These are phyloP conservation scores for Ursus arctos DNA, from an alignment of 2,113 vertebrate genomes.

Conservation along the genomic window DNA sequence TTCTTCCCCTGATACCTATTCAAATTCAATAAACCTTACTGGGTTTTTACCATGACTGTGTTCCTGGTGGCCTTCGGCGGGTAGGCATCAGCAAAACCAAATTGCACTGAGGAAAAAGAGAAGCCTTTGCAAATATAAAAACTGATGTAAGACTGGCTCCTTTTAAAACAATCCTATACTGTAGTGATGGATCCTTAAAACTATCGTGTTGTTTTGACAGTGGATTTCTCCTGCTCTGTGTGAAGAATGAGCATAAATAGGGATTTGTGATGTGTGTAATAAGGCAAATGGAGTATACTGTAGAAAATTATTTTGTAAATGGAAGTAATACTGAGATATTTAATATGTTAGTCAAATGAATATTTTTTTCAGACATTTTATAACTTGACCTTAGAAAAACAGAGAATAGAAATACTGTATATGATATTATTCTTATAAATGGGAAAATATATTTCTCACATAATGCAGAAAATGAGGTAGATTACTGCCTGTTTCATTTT, in stretches of 20 bases:
- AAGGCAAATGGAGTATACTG: background rate
- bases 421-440: background rate
- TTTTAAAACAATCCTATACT: background rate
- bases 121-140: slow-evolving; percentile 45
- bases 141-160: background rate
- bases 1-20: background rate
- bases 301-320: slow-evolving; percentile 31
- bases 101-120: background rate
- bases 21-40: background rate
- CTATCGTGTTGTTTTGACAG: background rate
- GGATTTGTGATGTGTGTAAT: background rate
- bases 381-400: background rate
- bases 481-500: background rate
- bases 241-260: background rate
- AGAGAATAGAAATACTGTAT: background rate
- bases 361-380: background rate
- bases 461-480: background rate
- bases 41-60: background rate
- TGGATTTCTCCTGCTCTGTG: slow-evolving; percentile 39
- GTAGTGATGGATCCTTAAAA: background rate
- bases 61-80: background rate
- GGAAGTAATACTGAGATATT: background rate
- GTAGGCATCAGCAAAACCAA: background rate
- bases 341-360: background rate
- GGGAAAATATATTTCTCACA: background rate